Evolutionary conservation across 2,113 vertebrate species (phyloP).

Genomic region (Phocoena phocoena): DNA sequence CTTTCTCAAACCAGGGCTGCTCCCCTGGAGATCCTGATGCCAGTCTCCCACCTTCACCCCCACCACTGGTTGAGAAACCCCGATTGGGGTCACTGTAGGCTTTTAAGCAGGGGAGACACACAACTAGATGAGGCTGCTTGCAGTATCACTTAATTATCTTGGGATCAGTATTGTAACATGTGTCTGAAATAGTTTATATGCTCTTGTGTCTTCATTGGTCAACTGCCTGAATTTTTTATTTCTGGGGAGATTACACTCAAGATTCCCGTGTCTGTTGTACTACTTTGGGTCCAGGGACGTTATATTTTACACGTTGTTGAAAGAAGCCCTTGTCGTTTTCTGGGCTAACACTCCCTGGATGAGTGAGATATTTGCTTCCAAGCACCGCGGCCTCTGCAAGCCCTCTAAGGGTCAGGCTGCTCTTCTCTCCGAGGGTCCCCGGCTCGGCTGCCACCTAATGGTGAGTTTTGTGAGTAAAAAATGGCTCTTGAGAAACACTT

Average conservation of each 20-base stretch:
- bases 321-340: conserved; percentile 34
- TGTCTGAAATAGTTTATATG: not conserved
- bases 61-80: not conserved
- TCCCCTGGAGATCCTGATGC: not conserved
- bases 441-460: conserved; percentile 62
- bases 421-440: not conserved
- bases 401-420: not conserved
- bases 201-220: conserved; percentile 6
- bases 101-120: not conserved
- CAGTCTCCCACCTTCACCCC: not conserved
- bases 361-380: conserved; percentile 12
- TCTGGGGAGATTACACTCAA: not conserved
- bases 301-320: not conserved
- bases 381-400: not conserved
- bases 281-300: not conserved
- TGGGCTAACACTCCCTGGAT: not conserved
- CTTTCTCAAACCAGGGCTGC: not conserved
- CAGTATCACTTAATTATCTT: conserved; percentile 29
- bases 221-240: conserved; percentile 1
- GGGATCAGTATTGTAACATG: conserved; percentile 18
- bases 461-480: not conserved
- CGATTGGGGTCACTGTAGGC: not conserved
- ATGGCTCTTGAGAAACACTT: not conserved
- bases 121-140: not conserved
- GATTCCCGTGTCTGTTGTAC: not conserved